phyloP scores from a whole-genome alignment of 2,113 vertebrate genomes.

The Eupsittula cactorum region DNA sequence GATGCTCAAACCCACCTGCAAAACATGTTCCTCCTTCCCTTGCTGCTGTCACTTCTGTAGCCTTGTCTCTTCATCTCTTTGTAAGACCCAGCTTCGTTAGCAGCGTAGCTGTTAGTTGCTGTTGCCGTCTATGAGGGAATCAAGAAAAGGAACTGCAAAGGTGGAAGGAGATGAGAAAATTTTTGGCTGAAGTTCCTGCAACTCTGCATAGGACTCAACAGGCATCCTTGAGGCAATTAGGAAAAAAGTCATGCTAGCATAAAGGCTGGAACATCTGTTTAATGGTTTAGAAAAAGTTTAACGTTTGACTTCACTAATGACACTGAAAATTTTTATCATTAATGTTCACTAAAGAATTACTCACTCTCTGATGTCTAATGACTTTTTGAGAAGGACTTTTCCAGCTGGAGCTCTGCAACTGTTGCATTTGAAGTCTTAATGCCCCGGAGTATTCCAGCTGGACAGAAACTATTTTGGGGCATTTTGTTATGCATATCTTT shows the following conservation, averaged over 20 bases:
- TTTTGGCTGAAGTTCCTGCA: background rate
- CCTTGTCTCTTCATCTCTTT: background rate
- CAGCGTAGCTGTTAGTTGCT: background rate
- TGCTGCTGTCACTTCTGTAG: background rate
- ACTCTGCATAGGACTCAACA: background rate
- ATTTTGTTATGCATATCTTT: constrained; percentile 53
- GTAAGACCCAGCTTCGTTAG: rapidly evolving
- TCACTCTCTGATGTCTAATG: constrained; percentile 65
- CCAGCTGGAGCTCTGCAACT: constrained; percentile 70
- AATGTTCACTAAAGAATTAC: constrained; percentile 70
- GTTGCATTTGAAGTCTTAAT: constrained; percentile 65
- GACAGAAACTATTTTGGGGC: constrained; percentile 43
- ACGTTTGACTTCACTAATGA: constrained; percentile 63
- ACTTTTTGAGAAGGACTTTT: constrained; percentile 64
- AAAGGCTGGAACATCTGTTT: constrained; percentile 55
- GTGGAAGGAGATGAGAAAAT: background rate
- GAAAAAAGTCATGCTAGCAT: constrained; percentile 49
- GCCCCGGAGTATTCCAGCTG: constrained; percentile 50
- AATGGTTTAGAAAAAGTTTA: constrained; percentile 68
- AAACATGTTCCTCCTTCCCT: background rate
- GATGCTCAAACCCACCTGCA: background rate
- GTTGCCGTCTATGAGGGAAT: rapidly evolving
- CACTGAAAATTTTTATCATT: constrained; percentile 68
- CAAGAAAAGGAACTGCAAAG: background rate
- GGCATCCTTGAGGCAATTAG: background rate